Conservation (phyloP, 2,113 vertebrate species). For the Rhizomys pruinosus region DNA sequence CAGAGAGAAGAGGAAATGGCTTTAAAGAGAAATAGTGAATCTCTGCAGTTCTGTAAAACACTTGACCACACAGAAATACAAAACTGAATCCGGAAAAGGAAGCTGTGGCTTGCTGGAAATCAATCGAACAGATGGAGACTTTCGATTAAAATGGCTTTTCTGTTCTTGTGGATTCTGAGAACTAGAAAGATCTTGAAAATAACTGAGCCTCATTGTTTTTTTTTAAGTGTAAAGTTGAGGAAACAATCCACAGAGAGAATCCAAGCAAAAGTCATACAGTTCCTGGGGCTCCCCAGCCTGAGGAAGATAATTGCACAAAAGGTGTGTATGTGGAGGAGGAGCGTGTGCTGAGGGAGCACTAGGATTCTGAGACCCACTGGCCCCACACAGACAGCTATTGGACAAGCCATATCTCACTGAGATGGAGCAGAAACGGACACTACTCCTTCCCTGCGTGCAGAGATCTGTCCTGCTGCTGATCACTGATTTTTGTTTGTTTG, state of each 20-base stretch:
- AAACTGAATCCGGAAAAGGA: not conserved
- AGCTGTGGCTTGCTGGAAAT: not conserved
- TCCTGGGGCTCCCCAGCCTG: not conserved
- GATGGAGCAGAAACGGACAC: not conserved
- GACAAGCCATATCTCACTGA: not conserved
- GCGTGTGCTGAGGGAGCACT: not conserved
- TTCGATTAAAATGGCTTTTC: not conserved
- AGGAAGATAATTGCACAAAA: no score
- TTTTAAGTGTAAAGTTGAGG: not conserved
- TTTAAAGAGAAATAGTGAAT: not conserved
- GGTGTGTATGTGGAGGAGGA: no score
- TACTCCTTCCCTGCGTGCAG: not conserved
- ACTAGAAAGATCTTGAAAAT: not conserved
- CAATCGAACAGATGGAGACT: not conserved
- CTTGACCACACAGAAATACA: not conserved
- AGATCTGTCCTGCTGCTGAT: not conserved
- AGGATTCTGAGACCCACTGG: not conserved
- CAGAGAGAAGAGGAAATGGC: not conserved
- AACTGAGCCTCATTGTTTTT: not conserved
- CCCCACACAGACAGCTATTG: not conserved
- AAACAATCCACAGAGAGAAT: not conserved
- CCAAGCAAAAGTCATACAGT: not conserved
- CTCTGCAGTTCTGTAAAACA: not conserved
- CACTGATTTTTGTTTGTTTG: no score
- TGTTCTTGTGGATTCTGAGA: conserved; percentile 4